These are phyloP conservation scores for Caenorhabditis becei DNA, from an alignment of 2,888 invertebrate species.

Conservation along the genomic window DNA sequence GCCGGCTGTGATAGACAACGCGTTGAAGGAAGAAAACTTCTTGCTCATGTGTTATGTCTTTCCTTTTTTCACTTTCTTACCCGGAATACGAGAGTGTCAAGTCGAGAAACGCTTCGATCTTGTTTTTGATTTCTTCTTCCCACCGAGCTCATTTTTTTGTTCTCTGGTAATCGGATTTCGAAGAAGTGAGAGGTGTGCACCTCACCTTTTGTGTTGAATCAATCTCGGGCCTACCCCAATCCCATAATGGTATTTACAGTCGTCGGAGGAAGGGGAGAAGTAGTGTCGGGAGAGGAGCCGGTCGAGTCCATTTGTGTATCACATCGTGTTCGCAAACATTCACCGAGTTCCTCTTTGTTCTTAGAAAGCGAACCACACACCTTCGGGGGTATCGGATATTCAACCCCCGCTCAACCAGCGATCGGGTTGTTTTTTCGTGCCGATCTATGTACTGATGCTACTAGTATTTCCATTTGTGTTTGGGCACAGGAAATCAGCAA, in stretches of 20 bases:
- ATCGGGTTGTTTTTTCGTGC: conserved; percentile 31
- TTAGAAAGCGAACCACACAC: conserved; percentile 59
- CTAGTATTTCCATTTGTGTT: conserved; percentile 14
- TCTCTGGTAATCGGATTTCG: conserved; percentile 51
- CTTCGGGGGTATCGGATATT: conserved; percentile 57
- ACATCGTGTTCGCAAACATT: conserved; percentile 65
- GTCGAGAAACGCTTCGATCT: background rate
- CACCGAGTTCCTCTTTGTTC: conserved; percentile 58
- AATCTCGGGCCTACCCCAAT: conserved; percentile 36
- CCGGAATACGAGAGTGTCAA: background rate
- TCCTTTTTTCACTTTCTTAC: background rate
- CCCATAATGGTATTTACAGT: conserved; percentile 62
- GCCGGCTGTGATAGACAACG: conserved; percentile 29
- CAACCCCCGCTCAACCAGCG: conserved; percentile 15
- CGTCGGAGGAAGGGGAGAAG: conserved; percentile 45
- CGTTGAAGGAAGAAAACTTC: background rate
- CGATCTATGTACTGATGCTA: conserved; percentile 15
- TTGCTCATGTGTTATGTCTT: background rate
- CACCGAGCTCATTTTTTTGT: conserved; percentile 27
- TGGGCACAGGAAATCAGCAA: conserved; percentile 16
- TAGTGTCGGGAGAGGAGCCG: conserved; percentile 19
- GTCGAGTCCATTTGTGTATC: conserved; percentile 60
- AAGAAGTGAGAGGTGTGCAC: conserved; percentile 39
- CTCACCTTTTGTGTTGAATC: conserved; percentile 52
- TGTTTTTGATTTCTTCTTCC: conserved; percentile 36